Conservation (phyloP, 23 tunicate species). For the Styela clava region DNA sequence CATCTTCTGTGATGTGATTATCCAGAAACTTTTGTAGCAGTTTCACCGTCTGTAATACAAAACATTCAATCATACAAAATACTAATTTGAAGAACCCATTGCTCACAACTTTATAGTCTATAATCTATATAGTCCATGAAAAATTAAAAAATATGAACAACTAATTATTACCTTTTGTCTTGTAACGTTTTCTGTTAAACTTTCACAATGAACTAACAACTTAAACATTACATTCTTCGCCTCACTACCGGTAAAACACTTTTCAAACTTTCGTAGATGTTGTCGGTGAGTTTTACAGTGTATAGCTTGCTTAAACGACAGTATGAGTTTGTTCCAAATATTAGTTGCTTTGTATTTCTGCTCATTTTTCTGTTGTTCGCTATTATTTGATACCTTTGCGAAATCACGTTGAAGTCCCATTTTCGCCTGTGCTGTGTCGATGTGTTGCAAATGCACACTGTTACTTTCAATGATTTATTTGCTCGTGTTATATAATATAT, state of each 20-base stretch:
- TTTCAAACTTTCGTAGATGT: background rate
- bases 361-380: background rate
- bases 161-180: background rate
- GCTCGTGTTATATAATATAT: no score
- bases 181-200: background rate
- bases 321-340: background rate
- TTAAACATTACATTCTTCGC: background rate
- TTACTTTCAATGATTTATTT: no score
- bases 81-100: no score
- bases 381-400: background rate
- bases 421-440: background rate
- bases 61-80: no score
- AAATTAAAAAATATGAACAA: no score
- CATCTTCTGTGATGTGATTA: background rate
- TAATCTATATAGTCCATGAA: no score
- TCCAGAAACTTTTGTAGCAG: background rate
- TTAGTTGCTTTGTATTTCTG: background rate
- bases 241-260: background rate
- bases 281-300: background rate
- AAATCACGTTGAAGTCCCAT: background rate
- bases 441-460: no score
- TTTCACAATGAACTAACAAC: background rate
- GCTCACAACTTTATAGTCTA: no score
- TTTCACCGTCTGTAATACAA: background rate
- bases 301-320: background rate